Percentiles rank a stretch among this genome's conserved stretches.
phyloP scores from a whole-genome alignment of 2,888 invertebrate species.

The Horisme vitalbata region DNA sequence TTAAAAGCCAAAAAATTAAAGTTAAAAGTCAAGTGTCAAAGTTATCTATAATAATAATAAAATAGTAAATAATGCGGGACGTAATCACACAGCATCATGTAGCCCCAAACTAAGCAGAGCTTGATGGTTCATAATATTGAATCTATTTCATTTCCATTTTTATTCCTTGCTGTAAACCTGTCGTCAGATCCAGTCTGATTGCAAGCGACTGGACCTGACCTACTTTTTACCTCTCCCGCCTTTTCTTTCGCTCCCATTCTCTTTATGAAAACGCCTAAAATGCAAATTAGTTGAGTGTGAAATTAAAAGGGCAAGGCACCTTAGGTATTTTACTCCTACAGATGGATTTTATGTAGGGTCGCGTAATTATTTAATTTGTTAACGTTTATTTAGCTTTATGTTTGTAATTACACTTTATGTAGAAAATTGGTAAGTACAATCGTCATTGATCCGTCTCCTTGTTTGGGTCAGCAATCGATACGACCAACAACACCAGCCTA shows the following conservation, averaged over 20 bases:
- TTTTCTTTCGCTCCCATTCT: conserved; percentile 28
- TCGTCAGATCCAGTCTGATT: conserved; percentile 7
- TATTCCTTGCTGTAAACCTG: too few relatives aligned
- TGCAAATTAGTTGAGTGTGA: conserved; percentile 31
- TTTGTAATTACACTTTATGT: conserved; percentile 4
- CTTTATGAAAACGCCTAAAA: conserved; percentile 26
- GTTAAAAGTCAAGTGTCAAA: too few relatives aligned
- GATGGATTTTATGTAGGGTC: conserved; percentile 13
- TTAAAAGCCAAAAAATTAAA: too few relatives aligned
- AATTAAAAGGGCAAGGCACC: conserved; percentile 14
- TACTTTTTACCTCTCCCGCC: conserved; percentile 23
- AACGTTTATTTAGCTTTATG: conserved; percentile 8
- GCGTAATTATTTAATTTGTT: conserved; percentile 29
- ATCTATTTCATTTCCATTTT: too few relatives aligned
- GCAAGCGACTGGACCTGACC: conserved; percentile 26
- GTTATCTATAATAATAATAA: too few relatives aligned
- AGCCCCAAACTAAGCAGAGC: too few relatives aligned
- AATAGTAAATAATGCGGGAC: too few relatives aligned
- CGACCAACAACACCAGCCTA: too few relatives aligned
- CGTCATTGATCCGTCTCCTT: too few relatives aligned
- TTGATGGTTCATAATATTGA: too few relatives aligned
- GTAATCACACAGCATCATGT: too few relatives aligned
- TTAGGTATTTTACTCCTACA: conserved; percentile 4
- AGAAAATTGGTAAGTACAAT: not conserved
- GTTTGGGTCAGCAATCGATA: too few relatives aligned